phyloP scores from a whole-genome alignment of 2,113 vertebrate genomes.

The Colossoma macropomum region DNA sequence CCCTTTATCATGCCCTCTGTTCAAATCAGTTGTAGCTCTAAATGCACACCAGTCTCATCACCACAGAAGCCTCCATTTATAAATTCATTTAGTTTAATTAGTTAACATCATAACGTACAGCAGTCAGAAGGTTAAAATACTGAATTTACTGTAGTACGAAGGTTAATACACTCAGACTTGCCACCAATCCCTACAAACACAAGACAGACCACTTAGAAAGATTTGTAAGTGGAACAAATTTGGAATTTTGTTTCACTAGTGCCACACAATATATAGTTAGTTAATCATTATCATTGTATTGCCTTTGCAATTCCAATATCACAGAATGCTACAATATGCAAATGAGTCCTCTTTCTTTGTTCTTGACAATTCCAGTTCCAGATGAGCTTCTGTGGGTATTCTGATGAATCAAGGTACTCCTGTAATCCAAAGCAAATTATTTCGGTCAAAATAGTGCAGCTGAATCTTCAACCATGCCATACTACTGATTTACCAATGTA shows the following conservation, averaged over 20 bases:
- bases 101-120: not conserved
- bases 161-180: not conserved
- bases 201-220: not conserved
- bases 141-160: not conserved
- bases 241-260: not conserved
- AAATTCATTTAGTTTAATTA: not conserved
- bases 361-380: too few species aligned
- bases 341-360: too few species aligned
- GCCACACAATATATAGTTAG: not conserved
- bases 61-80: not conserved
- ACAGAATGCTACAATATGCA: too few species aligned
- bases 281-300: not conserved
- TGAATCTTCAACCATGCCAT: too few species aligned
- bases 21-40: too few species aligned
- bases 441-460: too few species aligned
- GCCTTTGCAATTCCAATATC: too few species aligned
- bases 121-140: not conserved
- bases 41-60: not conserved
- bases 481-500: too few species aligned
- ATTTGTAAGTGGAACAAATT: not conserved
- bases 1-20: too few species aligned
- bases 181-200: not conserved
- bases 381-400: too few species aligned
- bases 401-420: too few species aligned
- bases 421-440: too few species aligned